A percentile compares a stretch with the other conserved stretches of the same genome.
Conservation (phyloP, 2,113 vertebrate genomes). For the Tiliqua scincoides region DNA sequence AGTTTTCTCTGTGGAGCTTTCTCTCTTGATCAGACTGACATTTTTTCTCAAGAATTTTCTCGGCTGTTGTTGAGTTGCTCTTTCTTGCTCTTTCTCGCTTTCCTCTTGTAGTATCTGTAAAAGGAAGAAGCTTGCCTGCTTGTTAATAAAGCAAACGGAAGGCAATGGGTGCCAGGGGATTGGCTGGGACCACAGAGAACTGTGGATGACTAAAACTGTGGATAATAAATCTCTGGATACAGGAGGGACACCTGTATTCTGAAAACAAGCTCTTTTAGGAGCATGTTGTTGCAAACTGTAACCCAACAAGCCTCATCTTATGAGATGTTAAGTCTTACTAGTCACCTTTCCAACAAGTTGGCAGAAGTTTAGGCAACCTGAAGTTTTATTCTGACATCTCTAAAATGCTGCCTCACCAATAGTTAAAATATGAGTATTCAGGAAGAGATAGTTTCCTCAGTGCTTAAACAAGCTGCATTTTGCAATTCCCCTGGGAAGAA, state of each 20-base stretch:
- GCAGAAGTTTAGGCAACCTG: background rate
- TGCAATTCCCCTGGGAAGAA: background rate
- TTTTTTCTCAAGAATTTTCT: constrained; percentile 14
- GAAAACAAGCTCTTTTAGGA: background rate
- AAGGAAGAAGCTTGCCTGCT: no score
- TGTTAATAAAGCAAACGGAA: no score
- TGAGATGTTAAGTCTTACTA: background rate
- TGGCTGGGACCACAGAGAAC: no score
- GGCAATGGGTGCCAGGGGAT: no score
- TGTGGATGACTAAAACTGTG: no score
- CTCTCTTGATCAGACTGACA: constrained; percentile 6
- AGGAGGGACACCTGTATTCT: background rate
- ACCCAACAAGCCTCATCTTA: background rate
- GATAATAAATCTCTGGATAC: no score
- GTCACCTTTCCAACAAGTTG: background rate
- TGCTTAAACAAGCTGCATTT: background rate
- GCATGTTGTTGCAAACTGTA: background rate
- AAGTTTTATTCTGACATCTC: background rate
- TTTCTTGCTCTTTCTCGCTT: no score
- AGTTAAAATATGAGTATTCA: background rate
- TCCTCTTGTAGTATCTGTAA: no score
- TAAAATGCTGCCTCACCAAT: background rate
- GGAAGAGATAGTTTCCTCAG: background rate
- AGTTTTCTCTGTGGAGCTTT: background rate
- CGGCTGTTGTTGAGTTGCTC: background rate